Base-by-base conservation (phyloP, 2,888 invertebrate species). In the Dasypogon diadema region DNA sequence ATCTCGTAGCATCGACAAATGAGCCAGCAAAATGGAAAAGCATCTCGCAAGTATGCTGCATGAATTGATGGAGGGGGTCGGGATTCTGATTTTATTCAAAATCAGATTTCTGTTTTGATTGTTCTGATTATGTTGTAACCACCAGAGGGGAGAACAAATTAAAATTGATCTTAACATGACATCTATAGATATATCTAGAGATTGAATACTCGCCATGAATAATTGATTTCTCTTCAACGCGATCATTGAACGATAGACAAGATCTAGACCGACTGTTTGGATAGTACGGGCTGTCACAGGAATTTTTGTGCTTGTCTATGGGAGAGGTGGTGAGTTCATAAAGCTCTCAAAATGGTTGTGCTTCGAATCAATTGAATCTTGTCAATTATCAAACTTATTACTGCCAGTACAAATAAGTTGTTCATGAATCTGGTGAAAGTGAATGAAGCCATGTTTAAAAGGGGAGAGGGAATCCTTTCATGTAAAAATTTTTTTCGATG, bases 101-200 rank as follows among this genome's bases (percentile, higher is more conserved):
- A 65, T 65, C 65, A 65, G 65, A 65, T 70, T 65, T 73, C 34
- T 77, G 77, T 77, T 77, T 75, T 77, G 77, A 77, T 77, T 75
- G 77, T 77, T 77, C 77, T 77, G 77, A 77, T 77, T 77, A 77
- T 74, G 75, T 73, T 77, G 75, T 74, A 76, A 74, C 74, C 68
- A 74, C 51, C 76, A 18, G 37, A 74, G 56, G 68, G 73, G 65
- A 75, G 73, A 74, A 77, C 77, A 77, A 77, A 77, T 77, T 77
- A 74, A 77, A 75, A 77, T 73, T 77, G 77, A 77, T 77, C 77
- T 75, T 73, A 77, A 77, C 77, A 77, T 75, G 77, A 77, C 77
- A 77, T 75, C 75, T 70, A n/a, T n/a, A n/a, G n/a, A n/a, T n/a
- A n/a, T n/a, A 60, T 72, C 72, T 34, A 8, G 63, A 65, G 58